Base-by-base conservation (phyloP, 2,888 invertebrate genomes). In the Nomada goodeniana region DNA sequence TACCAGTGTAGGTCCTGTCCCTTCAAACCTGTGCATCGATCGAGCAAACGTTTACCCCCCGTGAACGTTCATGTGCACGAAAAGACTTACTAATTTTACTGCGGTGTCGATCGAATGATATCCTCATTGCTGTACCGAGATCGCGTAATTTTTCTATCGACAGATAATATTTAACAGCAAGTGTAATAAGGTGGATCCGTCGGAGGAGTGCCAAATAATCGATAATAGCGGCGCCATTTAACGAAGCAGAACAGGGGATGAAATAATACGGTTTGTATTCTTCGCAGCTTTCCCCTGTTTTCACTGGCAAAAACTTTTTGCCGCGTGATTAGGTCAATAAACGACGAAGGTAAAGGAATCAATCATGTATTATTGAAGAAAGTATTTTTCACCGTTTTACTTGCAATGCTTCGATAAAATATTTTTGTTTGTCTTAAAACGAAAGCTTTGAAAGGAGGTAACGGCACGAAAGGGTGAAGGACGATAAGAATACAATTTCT, bases 181-280 rank as follows among this genome's bases (percentile, higher is more conserved):
- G 20, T 55, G 67, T 69, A 61, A 42, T 65, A 50, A 77, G 60
- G 36, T 65, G 52, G 59, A 59, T 13, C 59, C 53, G 75, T 10
- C 71, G 69, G 74, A 76, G 59, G 74, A 78, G 68, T 53, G 71
- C 20, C 69, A 50, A 67, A 80, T 86, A 87, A 86, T 86, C 87
- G 85, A 85, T 87, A 87, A 23, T 29, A 72, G 53, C n/a, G 78
- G 80, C 80, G 73, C 67, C 85, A 65, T 75, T 85, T 80, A 60
- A 55, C 69, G 26, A 76, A 50, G 53, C 50, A 53, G 63, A 69
- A 65, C 50, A 53, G 67, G 75, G 67, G 69, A 53, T 76, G 50
- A 76, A 71, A 77, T 9, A 23, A 59, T 15, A 36, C 18, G 26
- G 13, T 36, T 36, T 52, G 11, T 23, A n/a, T 15, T 26, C 23